Evolutionary conservation across 2,113 vertebrate genomes (phyloP).

Genomic region (Poeciliopsis prolifica): DNA sequence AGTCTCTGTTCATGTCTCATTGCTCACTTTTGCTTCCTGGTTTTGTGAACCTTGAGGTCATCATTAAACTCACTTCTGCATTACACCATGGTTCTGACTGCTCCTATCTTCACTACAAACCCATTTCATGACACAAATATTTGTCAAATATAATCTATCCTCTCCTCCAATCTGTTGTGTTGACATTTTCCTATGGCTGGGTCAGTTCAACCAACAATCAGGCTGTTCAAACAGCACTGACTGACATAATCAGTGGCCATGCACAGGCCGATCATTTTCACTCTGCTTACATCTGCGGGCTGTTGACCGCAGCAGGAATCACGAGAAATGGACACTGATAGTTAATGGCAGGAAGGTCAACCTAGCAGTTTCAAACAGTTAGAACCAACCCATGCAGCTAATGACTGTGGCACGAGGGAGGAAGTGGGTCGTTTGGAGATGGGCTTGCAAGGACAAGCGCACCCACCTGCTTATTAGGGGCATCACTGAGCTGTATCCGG

Average conservation of each 20-base stretch:
- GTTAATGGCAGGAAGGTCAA: background rate
- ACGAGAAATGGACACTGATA: too few species aligned
- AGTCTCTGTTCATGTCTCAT: too few species aligned
- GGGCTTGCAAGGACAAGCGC: background rate
- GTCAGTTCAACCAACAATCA: too few species aligned
- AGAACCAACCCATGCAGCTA: slow-evolving; percentile 60
- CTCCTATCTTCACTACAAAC: too few species aligned
- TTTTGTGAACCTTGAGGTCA: too few species aligned
- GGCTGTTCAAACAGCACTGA: background rate
- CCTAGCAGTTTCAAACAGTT: slow-evolving; percentile 2
- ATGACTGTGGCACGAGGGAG: slow-evolving; percentile 15
- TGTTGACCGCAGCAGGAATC: background rate
- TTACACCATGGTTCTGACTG: too few species aligned
- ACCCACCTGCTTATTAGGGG: slow-evolving; percentile 79
- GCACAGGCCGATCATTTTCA: slow-evolving; percentile 3
- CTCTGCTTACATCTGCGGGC: slow-evolving; percentile 1
- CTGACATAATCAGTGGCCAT: slow-evolving; percentile 18
- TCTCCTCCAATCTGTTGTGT: slow-evolving; percentile 6
- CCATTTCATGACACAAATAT: background rate
- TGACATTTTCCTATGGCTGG: background rate
- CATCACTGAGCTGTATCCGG: slow-evolving; percentile 80
- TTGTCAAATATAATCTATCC: background rate
- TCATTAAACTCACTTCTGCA: too few species aligned
- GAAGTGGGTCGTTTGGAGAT: too few species aligned
- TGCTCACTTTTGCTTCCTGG: too few species aligned